These are phyloP conservation scores for Marmota monax DNA, from an alignment of 2,113 vertebrate genomes.

Conservation along the genomic window DNA sequence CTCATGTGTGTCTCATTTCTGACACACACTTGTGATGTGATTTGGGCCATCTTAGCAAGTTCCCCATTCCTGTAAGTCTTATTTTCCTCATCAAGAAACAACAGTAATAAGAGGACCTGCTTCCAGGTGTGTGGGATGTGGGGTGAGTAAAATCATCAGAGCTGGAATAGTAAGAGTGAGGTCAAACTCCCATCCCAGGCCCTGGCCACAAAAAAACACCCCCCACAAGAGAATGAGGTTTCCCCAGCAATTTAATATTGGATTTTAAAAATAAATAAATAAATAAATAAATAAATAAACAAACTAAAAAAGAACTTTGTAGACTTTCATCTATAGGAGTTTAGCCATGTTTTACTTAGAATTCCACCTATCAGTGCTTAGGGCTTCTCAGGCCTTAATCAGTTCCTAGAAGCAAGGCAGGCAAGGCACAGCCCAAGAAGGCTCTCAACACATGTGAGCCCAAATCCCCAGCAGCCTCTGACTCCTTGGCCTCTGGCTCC, in stretches of 20 bases:
- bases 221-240: fast-evolving
- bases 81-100: neutral
- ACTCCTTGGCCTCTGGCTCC: no score
- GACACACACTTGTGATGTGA: no score
- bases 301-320: neutral
- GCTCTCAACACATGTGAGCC: neutral
- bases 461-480: neutral
- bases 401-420: no score
- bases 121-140: no score
- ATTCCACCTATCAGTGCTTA: neutral
- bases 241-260: neutral
- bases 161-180: neutral
- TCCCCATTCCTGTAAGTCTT: neutral
- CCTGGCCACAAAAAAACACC: fast-evolving
- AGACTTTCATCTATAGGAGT: neutral
- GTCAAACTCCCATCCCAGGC: no score
- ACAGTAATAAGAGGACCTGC: no score
- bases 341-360: neutral
- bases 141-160: neutral
- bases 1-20: no score
- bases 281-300: no score
- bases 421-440: no score
- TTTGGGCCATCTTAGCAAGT: no score
- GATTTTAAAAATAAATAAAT: neutral
- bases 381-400: neutral